Evolutionary conservation across 2,888 invertebrate genomes (phyloP), one percentile per base, ranked within the genome.

Genomic region (Campoplex nolae): DNA sequence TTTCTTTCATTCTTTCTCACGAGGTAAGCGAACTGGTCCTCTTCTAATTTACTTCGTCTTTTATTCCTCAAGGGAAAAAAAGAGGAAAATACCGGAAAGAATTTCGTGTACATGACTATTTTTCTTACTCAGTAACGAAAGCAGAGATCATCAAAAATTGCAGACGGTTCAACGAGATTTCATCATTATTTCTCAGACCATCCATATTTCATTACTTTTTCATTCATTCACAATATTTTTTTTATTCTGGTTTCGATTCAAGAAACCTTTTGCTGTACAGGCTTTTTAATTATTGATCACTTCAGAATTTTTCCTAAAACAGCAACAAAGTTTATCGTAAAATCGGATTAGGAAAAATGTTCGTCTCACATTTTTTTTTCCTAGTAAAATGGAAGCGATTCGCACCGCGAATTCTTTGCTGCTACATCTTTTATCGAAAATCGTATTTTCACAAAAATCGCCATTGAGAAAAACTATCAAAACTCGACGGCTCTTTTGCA

Each of bases 1-100:
- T 23, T 16, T n/a, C 28, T 68, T 56, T 75, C 71, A 35, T 38
- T 68, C 70, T 80, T 48, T 32, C 48, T 48, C 38, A 32, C 38
- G 75, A 71, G 62, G 58, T 79, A 70, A 68, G 62, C 51, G 74
- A 28, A 79, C 83, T 42, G 23, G 42, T 70, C 11, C 38, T 13
- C 71, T 76, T 62, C 54, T 86, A 73, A 80, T 83, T 80, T 83
- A 83, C 70, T 54, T 42, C 83, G 51, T 42, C 28, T 79, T 71
- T 73, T 35, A n/a, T 83, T 71, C 67, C 68, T 73, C 13, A 38
- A 35, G 42, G 42, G 28, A 68, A 38, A 38, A 68, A 71, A 45
- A 58, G 18, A 13, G 13, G 68, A 74, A 77, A n/a, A 65, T 70
- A 18, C 28, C 51, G 6, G 9, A 74, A 70, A 32, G 74, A 32